phyloP scores from a whole-genome alignment of 1,140 invertebrate species.

The Bombus waltoni region DNA sequence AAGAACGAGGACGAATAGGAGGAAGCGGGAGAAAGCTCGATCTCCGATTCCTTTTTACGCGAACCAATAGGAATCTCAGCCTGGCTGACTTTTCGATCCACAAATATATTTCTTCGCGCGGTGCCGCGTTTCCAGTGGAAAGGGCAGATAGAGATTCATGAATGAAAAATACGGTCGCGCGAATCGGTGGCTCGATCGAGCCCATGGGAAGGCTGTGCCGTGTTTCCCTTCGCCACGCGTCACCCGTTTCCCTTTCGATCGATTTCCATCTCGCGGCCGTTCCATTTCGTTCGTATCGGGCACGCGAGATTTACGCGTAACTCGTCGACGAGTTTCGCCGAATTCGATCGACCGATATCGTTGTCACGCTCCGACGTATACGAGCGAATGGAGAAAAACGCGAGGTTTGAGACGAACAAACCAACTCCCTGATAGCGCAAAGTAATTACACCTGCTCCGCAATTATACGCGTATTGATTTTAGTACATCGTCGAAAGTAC shows the following conservation, averaged over 20 bases:
- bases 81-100: no score
- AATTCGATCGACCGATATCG: conserved; percentile 42
- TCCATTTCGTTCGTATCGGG: not conserved
- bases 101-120: not conserved
- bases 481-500: no score
- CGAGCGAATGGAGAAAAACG: not conserved
- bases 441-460: no score
- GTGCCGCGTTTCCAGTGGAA: not conserved
- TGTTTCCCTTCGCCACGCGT: conserved; percentile 3
- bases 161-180: conserved; percentile 7
- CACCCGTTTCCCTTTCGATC: conserved; percentile 22
- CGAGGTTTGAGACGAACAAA: no score
- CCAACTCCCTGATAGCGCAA: no score
- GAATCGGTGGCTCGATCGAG: conserved; percentile 3
- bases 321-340: not conserved
- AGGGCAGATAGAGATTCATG: not conserved
- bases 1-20: no score
- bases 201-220: not conserved
- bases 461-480: no score
- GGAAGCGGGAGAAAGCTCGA: no score
- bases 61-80: no score
- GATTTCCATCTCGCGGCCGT: not conserved
- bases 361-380: not conserved
- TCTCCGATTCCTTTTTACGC: no score
- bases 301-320: conserved; percentile 26